Base-by-base conservation (phyloP, 2,888 invertebrate species). In the Desoria tigrina region DNA sequence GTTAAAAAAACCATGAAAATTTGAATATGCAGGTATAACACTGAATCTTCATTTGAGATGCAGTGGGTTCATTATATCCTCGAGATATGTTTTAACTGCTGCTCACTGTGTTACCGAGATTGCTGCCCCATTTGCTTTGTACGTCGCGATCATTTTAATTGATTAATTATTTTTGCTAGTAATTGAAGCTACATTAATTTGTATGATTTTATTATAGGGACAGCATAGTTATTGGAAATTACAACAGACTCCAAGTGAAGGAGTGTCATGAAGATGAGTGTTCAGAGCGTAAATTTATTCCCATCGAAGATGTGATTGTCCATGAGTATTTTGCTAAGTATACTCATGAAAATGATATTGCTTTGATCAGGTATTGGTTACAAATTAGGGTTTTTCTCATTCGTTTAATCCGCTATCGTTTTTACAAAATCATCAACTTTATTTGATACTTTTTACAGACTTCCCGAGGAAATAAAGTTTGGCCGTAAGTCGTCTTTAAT, bases 41-140 rank as follows among this genome's bases (percentile, higher is more conserved):
- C 18, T 42, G 9, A 59, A 61, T 18, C 55, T 60, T 7, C 37
- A 45, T 26, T 59, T 71, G 9, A 23, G 68, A n/a, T 93, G 93
- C 78, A 92, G 92, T 9, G 92, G 91, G 54, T 90, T 90, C 81
- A 83, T 92, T 69, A 77, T 77, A 75, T 89, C 87, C 78, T 87
- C 88, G 77, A 81, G 85, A 70, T 89, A 89, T 77, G 81, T 90
- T 26, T 76, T 90, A 55, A 90, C 90, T 0, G 90, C 90, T 23
- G 45, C 45, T 45, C n/a, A 6, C 16, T 45, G 45, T 26, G 65
- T 70, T 4, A 58, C 61, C 6, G 67, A 70, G 32, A 59, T 70
- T 3, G 16, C 16, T 4, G 65, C 63, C 50, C 63, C 65, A 1
- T 63, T 49, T 51, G 63, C 60, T 14, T 23, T 70, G 70, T 70